Conservation (phyloP, 2,113 vertebrate genomes). For the Pagrus major region DNA sequence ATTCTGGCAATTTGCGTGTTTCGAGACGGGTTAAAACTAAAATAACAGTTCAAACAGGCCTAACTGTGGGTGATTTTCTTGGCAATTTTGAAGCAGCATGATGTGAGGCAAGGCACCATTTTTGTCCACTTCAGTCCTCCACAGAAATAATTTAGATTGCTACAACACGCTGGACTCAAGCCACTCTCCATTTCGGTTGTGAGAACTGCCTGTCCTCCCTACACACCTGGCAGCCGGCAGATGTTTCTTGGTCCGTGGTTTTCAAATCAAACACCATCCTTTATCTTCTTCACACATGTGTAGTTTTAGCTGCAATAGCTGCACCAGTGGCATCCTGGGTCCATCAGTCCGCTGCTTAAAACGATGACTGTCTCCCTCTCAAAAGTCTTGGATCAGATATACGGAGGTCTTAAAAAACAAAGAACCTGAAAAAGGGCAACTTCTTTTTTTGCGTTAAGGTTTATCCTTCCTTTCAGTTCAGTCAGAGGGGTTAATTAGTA, state of each 20-base stretch:
- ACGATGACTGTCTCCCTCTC: not conserved
- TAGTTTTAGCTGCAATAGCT: conserved; percentile 44
- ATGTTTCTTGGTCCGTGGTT: conserved; percentile 46
- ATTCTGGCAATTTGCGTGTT: not conserved
- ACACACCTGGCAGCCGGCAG: conserved; percentile 45
- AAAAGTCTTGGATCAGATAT: not conserved
- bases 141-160: conserved; percentile 7
- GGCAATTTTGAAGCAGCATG: not conserved
- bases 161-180: conserved; percentile 13
- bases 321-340: conserved; percentile 37
- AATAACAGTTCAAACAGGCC: not conserved
- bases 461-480: conserved; percentile 26
- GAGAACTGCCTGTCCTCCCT: not conserved
- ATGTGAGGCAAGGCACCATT: conserved; percentile 1
- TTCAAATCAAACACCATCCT: conserved; percentile 56
- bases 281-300: conserved; percentile 66
- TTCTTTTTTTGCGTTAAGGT: not conserved
- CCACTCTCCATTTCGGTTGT: conserved; percentile 52
- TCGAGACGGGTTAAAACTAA: not conserved
- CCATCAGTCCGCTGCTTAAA: conserved; percentile 26
- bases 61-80: not conserved
- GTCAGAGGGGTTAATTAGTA: conserved; percentile 54
- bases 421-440: no score
- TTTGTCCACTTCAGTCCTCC: not conserved
- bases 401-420: not conserved